These are phyloP conservation scores for Stictonetta naevosa DNA, from an alignment of 2,113 vertebrate species.

Conservation along the genomic window DNA sequence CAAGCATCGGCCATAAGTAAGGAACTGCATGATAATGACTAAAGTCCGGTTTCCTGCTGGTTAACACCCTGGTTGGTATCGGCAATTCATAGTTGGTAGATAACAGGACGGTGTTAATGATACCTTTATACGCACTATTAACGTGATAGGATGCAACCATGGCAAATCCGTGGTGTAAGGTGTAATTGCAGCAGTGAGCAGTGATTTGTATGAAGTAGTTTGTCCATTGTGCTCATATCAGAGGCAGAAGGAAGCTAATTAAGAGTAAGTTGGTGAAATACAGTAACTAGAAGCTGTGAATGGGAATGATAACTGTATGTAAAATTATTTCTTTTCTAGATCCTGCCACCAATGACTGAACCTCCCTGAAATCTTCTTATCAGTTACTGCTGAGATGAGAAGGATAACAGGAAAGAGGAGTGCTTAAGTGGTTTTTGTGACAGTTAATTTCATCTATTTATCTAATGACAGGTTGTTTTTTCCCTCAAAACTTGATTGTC, in stretches of 20 bases:
- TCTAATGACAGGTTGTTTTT: conserved; percentile 31
- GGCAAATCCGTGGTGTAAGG: not conserved
- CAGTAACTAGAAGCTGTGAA: not conserved
- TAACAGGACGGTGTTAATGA: not conserved
- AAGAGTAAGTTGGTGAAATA: conserved; percentile 9
- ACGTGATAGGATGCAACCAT: not conserved
- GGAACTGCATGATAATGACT: not conserved
- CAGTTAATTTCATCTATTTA: conserved; percentile 37
- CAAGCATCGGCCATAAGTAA: not conserved
- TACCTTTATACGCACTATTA: not conserved
- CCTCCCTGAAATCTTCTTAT: conserved; percentile 49
- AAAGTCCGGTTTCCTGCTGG: not conserved
- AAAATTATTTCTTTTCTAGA: conserved; percentile 67
- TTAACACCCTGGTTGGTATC: not conserved
- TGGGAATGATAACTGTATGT: conserved; percentile 21
- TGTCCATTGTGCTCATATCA: not conserved
- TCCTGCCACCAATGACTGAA: conserved; percentile 37
- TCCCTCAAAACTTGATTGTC: not conserved
- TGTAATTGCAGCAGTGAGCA: not conserved
- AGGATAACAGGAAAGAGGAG: conserved; percentile 39
- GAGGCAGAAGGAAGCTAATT: conserved; percentile 14
- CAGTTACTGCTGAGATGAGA: conserved; percentile 42
- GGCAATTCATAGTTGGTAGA: not conserved
- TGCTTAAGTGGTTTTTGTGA: conserved; percentile 33
- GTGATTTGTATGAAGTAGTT: not conserved